phyloP scores from a whole-genome alignment of 23 tunicate species.

The Trididemnum nubilum region DNA sequence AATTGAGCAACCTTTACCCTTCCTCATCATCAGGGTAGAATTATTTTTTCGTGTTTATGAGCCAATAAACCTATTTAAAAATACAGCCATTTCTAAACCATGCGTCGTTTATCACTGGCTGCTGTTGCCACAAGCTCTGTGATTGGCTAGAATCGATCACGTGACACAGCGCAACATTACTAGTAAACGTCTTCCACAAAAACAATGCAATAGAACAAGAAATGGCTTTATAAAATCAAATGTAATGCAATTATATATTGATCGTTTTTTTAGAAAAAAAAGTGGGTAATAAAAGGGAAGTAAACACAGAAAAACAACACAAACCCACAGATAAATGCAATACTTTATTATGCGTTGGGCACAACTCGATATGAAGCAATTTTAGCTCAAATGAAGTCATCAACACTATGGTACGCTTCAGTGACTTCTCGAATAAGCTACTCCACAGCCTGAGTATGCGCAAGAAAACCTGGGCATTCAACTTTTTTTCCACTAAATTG shows the following conservation, averaged over 20 bases:
- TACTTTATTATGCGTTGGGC: too few relatives aligned
- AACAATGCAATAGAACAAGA: neutral
- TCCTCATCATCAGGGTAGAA: neutral
- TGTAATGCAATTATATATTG: neutral
- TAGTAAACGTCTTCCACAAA: neutral
- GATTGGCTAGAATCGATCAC: neutral
- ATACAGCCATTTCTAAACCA: neutral
- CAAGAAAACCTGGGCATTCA: too few relatives aligned
- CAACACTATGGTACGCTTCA: too few relatives aligned
- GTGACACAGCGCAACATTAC: neutral
- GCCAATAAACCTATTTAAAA: neutral
- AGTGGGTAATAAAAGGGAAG: neutral
- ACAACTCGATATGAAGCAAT: too few relatives aligned
- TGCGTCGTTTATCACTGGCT: neutral
- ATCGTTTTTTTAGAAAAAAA: neutral
- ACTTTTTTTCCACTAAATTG: too few relatives aligned
- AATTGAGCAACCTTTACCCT: neutral
- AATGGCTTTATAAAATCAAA: neutral
- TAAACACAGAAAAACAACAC: neutral
- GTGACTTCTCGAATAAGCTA: too few relatives aligned
- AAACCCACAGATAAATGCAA: neutral
- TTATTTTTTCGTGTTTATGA: neutral
- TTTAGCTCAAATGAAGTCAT: too few relatives aligned
- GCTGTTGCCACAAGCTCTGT: neutral
- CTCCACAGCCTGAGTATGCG: too few relatives aligned